Conservation (phyloP, 2,113 vertebrate species). For the Gopherus evgoodei region DNA sequence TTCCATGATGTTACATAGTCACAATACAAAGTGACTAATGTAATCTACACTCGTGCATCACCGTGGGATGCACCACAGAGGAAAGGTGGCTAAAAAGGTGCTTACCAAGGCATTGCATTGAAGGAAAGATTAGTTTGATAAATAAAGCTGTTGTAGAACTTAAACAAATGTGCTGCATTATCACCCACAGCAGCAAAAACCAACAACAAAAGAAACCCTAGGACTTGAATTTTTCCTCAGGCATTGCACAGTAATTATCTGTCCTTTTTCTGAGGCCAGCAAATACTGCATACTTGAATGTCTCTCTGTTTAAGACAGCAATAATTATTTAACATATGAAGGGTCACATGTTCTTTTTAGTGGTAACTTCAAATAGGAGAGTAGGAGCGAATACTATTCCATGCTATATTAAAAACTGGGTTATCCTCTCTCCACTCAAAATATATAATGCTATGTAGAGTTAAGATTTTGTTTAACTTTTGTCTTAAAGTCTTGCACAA, state of each 20-base stretch:
- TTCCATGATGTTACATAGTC: not conserved
- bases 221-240: conserved; percentile 15
- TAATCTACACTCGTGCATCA: conserved; percentile 27
- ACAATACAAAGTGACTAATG: conserved; percentile 8
- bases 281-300: not conserved
- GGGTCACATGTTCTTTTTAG: not conserved
- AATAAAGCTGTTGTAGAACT: conserved; percentile 27
- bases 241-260: conserved; percentile 39
- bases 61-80: not conserved
- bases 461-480: conserved; percentile 59
- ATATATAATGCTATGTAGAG: not conserved
- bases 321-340: conserved; percentile 15
- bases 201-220: conserved; percentile 1
- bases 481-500: conserved; percentile 21
- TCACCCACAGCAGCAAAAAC: conserved; percentile 12
- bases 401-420: not conserved
- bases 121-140: conserved; percentile 32
- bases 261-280: conserved; percentile 22
- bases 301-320: not conserved
- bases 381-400: not conserved
- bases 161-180: not conserved
- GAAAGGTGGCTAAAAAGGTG: not conserved
- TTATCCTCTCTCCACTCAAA: conserved; percentile 41
- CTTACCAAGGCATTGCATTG: not conserved
- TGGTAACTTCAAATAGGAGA: not conserved